Percentiles rank a stretch among this genome's conserved stretches.
Evolutionary conservation across 2,113 vertebrate species (phyloP).

Genomic region (Macquaria australasica): DNA sequence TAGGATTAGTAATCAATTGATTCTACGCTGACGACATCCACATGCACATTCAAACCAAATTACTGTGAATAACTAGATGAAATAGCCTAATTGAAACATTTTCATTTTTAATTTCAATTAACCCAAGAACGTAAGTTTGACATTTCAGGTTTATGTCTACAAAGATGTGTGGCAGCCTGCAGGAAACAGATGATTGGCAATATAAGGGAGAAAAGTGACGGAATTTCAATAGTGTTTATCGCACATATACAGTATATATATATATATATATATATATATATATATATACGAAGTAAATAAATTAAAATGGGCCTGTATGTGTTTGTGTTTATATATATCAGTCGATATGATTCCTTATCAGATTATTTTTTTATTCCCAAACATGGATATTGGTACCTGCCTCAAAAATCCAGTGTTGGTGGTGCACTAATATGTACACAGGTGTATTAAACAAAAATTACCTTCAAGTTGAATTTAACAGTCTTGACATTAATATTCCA

Average conservation of each 20-base stretch:
- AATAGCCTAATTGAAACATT: too few relatives aligned
- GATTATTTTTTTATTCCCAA: too few relatives aligned
- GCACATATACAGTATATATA: not conserved
- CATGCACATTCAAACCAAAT: not conserved
- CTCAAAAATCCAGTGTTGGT: not conserved
- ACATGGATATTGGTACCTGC: not conserved
- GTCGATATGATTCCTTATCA: too few relatives aligned
- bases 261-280: not conserved
- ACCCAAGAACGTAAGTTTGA: not conserved
- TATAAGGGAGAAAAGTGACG: not conserved
- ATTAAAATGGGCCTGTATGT: too few relatives aligned
- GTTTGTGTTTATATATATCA: not conserved
- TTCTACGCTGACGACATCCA: not conserved
- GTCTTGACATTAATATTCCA: not conserved
- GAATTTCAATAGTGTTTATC: not conserved
- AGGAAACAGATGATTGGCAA: too few relatives aligned
- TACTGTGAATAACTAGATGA: too few relatives aligned
- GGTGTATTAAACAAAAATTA: not conserved
- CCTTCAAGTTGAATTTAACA: not conserved
- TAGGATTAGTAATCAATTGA: constrained; percentile 5
- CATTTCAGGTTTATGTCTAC: not conserved
- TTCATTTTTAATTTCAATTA: not conserved
- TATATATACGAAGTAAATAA: not conserved
- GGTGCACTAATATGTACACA: not conserved
- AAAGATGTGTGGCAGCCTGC: not conserved